These are phyloP conservation scores for Nymphalis io DNA, from an alignment of 1,140 invertebrate genomes.

Conservation along the genomic window DNA sequence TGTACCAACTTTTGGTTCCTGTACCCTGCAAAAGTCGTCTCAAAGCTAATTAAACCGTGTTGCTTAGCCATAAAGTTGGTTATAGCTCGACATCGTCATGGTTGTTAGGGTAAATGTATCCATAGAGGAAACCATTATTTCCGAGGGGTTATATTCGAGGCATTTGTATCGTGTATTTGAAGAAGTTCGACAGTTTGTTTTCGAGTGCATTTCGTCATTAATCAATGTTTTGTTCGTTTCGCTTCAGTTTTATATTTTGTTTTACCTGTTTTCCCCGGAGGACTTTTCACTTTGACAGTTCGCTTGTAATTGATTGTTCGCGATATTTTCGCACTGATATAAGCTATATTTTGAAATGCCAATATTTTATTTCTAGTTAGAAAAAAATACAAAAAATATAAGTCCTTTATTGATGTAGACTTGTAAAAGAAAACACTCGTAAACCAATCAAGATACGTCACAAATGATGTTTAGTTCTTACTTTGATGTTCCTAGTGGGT, in stretches of 20 bases:
- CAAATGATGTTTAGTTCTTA: no score
- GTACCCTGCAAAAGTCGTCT: constrained; percentile 38
- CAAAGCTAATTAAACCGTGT: constrained; percentile 38
- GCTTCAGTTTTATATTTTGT: constrained; percentile 68
- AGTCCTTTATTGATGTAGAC: no score
- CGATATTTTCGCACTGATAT: constrained; percentile 31
- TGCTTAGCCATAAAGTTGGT: constrained; percentile 16
- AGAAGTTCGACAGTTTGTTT: constrained; percentile 80
- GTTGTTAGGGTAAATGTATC: constrained; percentile 36
- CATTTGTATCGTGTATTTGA: constrained; percentile 79
- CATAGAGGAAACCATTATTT: constrained; percentile 79
- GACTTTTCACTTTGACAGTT: constrained; percentile 70
- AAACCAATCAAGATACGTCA: no score
- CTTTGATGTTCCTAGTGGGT: no score
- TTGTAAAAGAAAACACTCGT: no score
- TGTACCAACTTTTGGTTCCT: constrained; percentile 51
- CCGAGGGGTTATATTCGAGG: constrained; percentile 70
- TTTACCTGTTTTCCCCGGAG: constrained; percentile 65
- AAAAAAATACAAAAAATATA: background rate
- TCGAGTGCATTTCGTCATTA: constrained; percentile 80
- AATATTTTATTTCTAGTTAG: background rate
- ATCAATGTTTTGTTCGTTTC: constrained; percentile 78
- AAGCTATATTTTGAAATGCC: constrained; percentile 23
- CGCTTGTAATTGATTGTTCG: constrained; percentile 73
- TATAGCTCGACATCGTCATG: constrained; percentile 26